Evolutionary conservation across 1,140 invertebrate species (phyloP).

Genomic region (Zaprionus tsacasi): DNA sequence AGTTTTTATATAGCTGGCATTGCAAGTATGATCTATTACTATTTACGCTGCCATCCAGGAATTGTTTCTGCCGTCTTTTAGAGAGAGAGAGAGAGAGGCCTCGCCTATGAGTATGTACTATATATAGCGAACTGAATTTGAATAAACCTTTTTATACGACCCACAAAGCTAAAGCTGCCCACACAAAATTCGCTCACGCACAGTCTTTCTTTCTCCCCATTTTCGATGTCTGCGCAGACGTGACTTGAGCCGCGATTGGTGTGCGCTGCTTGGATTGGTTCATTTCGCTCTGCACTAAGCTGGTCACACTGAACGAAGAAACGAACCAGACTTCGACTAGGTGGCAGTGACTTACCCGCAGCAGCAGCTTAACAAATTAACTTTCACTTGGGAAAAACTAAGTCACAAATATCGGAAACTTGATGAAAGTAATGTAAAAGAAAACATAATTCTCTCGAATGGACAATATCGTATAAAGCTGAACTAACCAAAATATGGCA

Average conservation of each 20-base stretch:
- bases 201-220: constrained; percentile 1
- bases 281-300: constrained; percentile 12
- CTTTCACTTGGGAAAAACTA: constrained; percentile 67
- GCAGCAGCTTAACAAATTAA: constrained; percentile 44
- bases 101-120: too few species aligned
- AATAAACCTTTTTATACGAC: constrained; percentile 7
- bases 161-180: not conserved
- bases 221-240: constrained; percentile 8
- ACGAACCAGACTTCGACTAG: constrained; percentile 40
- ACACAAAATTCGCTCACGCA: not conserved
- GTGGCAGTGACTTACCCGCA: constrained; percentile 39
- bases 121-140: not conserved
- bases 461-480: constrained; percentile 10
- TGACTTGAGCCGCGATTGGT: constrained; percentile 6
- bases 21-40: constrained; percentile 49
- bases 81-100: too few species aligned
- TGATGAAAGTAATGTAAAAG: constrained; percentile 51
- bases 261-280: constrained; percentile 1
- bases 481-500: constrained; percentile 59
- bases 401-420: constrained; percentile 7
- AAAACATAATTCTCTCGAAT: constrained; percentile 10
- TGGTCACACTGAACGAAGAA: constrained; percentile 45
- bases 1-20: constrained; percentile 51
- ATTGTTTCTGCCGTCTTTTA: constrained; percentile 34
- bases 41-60: constrained; percentile 57